A percentile compares a stretch with the other conserved stretches of the same genome.
Evolutionary conservation across 2,113 vertebrate genomes (phyloP).

Genomic region (Sebastes schlegelii): DNA sequence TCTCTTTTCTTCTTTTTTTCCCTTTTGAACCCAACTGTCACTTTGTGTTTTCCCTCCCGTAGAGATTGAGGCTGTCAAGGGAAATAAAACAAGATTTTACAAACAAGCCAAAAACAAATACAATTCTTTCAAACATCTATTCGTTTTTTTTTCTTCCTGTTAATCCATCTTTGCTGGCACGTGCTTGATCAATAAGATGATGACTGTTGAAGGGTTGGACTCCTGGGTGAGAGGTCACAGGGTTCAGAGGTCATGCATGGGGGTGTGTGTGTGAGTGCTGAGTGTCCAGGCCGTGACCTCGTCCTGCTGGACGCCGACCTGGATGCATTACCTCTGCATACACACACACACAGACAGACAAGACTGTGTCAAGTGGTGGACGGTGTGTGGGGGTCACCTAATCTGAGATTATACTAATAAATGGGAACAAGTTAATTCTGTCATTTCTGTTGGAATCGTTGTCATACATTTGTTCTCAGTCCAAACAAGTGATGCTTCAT

Average conservation of each 20-base stretch:
- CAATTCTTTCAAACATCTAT: neutral
- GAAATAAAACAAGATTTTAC: constrained; percentile 18
- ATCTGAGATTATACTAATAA: constrained; percentile 2
- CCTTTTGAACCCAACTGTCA: constrained; percentile 22
- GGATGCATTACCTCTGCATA: neutral
- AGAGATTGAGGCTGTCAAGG: constrained; percentile 23
- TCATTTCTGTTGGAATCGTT: neutral
- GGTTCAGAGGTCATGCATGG: constrained; percentile 38
- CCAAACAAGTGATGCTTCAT: neutral
- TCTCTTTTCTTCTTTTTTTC: constrained; percentile 12
- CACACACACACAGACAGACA: neutral
- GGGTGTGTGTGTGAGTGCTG: constrained; percentile 27
- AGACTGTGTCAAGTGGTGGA: neutral
- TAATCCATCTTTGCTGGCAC: constrained; percentile 29
- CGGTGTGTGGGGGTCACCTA: neutral
- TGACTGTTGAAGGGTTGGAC: constrained; percentile 15
- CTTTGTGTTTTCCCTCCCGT: constrained; percentile 1
- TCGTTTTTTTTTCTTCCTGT: neutral
- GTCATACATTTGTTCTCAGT: neutral
- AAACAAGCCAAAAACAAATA: neutral
- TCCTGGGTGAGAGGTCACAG: constrained; percentile 46
- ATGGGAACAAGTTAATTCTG: neutral
- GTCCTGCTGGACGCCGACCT: constrained; percentile 52
- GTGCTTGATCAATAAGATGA: constrained; percentile 53
- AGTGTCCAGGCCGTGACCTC: constrained; percentile 48